These are phyloP conservation scores for Luperina nickerlii DNA, from an alignment of 2,888 invertebrate genomes.

Conservation along the genomic window DNA sequence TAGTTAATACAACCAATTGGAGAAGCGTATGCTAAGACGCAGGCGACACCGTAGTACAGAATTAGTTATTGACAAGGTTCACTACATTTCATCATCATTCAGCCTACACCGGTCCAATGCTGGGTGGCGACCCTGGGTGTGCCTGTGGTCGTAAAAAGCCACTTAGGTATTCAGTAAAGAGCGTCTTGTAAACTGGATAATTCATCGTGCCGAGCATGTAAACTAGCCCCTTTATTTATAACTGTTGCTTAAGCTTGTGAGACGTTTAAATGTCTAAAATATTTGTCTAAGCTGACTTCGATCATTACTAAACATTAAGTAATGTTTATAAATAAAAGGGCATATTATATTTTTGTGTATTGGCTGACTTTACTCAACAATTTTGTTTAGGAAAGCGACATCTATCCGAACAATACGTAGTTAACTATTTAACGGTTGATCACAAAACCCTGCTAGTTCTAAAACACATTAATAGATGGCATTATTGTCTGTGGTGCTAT, in stretches of 20 bases:
- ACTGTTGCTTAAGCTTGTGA: background rate
- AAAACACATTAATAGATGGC: conserved; percentile 13
- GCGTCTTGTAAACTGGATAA: background rate
- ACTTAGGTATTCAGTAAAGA: background rate
- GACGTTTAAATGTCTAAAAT: background rate
- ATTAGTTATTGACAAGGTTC: background rate
- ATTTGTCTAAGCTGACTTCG: background rate
- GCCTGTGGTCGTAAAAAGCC: background rate
- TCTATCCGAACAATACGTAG: conserved; percentile 1
- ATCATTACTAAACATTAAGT: background rate
- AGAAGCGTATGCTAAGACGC: background rate
- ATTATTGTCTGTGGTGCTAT: background rate
- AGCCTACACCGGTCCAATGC: background rate
- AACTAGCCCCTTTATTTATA: background rate
- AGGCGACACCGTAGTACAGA: background rate
- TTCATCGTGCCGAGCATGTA: background rate
- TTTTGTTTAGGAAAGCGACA: conserved; percentile 26
- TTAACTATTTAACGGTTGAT: background rate
- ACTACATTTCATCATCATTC: background rate
- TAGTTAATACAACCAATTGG: background rate
- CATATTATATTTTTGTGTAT: background rate
- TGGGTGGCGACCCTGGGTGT: background rate
- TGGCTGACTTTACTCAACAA: no score
- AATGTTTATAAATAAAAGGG: background rate
- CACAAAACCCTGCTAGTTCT: conserved; percentile 3